Evolutionary conservation across 2,113 vertebrate genomes (phyloP).

Genomic region (Rhabdornis inornatus): DNA sequence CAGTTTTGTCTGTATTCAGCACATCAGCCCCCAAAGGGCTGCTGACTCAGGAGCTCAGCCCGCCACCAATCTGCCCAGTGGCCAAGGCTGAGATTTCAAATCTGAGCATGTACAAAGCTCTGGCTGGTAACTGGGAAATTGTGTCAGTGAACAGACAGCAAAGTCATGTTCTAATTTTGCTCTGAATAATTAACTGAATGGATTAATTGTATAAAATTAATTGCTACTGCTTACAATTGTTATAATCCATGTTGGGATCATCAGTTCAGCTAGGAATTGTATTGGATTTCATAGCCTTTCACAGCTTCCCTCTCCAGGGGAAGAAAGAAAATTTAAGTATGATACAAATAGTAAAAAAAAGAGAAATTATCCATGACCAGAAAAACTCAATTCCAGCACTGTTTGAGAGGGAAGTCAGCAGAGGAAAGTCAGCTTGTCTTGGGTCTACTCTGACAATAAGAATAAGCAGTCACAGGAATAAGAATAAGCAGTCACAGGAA

Average conservation of each 20-base stretch:
- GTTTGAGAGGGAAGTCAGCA: neutral
- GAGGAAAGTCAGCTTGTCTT: neutral
- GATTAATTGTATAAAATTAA: neutral
- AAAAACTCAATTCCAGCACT: neutral
- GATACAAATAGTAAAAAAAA: neutral
- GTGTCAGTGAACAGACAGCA: neutral
- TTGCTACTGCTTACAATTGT: neutral
- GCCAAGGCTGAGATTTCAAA: neutral
- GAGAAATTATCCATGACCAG: neutral
- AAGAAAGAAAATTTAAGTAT: neutral
- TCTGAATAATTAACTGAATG: conserved; percentile 1
- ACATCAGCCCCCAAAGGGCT: neutral
- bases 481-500: neutral
- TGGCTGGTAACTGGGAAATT: neutral
- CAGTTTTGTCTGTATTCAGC: neutral
- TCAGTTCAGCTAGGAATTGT: neutral
- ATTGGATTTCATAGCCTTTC: neutral
- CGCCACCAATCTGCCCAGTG: neutral
- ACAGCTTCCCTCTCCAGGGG: neutral
- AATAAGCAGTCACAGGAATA: neutral
- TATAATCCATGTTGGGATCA: neutral
- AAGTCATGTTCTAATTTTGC: neutral
- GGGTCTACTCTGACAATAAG: neutral
- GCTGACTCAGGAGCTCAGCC: neutral
- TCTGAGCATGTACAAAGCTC: neutral